Percentiles rank a stretch among this genome's conserved stretches.
These are phyloP conservation scores for Heliconius erato DNA, from an alignment of 2,888 invertebrate genomes.

Conservation along the genomic window DNA sequence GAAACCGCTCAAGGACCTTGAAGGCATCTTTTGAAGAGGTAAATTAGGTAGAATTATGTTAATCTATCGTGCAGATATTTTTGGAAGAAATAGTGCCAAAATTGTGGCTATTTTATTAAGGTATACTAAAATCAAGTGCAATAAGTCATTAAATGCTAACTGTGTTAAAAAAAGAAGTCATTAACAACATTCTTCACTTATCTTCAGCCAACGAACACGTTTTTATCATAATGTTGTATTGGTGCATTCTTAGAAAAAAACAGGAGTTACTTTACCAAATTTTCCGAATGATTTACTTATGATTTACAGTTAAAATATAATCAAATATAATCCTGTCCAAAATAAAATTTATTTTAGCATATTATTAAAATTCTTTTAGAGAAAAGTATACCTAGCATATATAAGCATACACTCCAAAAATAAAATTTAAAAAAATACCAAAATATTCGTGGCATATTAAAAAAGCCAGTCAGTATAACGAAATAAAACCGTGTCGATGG, in stretches of 20 bases:
- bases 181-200: neutral
- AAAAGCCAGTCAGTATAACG: neutral
- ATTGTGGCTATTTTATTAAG: too few species aligned
- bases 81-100: too few species aligned
- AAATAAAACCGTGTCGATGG: constrained; percentile 4
- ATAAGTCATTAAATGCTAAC: too few species aligned
- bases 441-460: neutral
- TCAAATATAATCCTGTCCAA: neutral
- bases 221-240: too few species aligned
- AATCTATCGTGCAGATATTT: neutral
- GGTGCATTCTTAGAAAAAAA: constrained; percentile 10
- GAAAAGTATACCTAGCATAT: too few species aligned
- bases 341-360: too few species aligned
- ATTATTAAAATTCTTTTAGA: too few species aligned
- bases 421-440: neutral
- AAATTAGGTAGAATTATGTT: too few species aligned
- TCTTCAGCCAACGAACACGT: neutral
- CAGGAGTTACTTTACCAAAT: neutral
- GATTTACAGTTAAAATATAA: neutral
- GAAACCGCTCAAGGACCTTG: too few species aligned
- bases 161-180: neutral
- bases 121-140: neutral
- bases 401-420: neutral
- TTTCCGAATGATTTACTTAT: too few species aligned
- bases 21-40: too few species aligned